phyloP scores from a whole-genome alignment of 2,888 invertebrate species.

The Latrodectus elegans region DNA sequence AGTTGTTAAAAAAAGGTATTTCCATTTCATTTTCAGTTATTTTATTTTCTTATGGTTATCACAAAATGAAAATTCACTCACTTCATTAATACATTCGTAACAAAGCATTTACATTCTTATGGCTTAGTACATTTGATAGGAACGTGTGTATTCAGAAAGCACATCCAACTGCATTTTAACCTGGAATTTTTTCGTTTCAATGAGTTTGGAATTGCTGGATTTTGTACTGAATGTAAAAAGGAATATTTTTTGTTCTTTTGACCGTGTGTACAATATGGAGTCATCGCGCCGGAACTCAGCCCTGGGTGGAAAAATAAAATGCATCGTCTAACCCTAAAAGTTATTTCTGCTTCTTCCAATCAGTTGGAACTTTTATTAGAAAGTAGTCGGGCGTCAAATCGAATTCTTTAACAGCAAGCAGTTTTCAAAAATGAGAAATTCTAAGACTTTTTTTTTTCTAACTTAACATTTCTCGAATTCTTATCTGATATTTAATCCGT shows the following conservation, averaged over 20 bases:
- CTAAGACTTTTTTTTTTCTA: slow-evolving; percentile 26
- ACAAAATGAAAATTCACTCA: too few relatives aligned
- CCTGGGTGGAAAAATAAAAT: slow-evolving; percentile 30
- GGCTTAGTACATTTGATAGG: too few relatives aligned
- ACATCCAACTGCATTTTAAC: background rate
- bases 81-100: too few relatives aligned
- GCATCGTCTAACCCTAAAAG: background rate
- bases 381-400: slow-evolving; percentile 51
- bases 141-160: background rate
- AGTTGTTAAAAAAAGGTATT: too few relatives aligned
- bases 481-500: slow-evolving; percentile 27
- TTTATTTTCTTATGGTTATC: too few relatives aligned
- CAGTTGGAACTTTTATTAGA: slow-evolving; percentile 52
- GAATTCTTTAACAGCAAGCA: slow-evolving; percentile 41
- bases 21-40: too few relatives aligned
- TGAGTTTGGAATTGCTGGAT: background rate
- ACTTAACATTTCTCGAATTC: slow-evolving; percentile 8
- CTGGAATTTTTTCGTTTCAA: background rate
- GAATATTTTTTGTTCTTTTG: background rate
- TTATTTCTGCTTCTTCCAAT: slow-evolving; percentile 41
- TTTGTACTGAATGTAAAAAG: background rate
- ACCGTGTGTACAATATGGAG: slow-evolving; percentile 1
- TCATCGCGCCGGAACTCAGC: slow-evolving; percentile 28
- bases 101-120: too few relatives aligned
- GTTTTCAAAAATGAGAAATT: slow-evolving; percentile 37